Evolutionary conservation across 2,113 vertebrate species (phyloP).

Genomic region (Bufo gargarizans): DNA sequence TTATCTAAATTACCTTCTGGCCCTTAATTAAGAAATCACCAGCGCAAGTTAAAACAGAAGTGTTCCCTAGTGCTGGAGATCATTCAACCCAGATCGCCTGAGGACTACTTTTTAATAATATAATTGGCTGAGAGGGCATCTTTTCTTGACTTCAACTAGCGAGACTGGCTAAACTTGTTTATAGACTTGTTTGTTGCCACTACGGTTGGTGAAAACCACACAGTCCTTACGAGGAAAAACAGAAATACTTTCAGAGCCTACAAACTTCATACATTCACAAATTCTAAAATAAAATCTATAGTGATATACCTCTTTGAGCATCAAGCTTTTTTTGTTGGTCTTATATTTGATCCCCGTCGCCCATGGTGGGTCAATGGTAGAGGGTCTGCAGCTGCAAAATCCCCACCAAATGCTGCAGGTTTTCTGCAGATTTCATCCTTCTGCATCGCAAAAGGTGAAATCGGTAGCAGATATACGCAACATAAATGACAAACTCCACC

Average conservation of each 20-base stretch:
- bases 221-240: not conserved
- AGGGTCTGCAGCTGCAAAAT: too few species aligned
- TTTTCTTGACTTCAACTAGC: not conserved
- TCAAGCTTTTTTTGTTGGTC: too few species aligned
- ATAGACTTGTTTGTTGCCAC: not conserved
- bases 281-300: too few species aligned
- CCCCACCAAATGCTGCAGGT: too few species aligned
- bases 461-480: too few species aligned
- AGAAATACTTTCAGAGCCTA: not conserved
- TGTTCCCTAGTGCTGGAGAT: not conserved
- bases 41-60: slow-evolving; percentile 5
- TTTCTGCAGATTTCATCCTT: too few species aligned
- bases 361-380: too few species aligned
- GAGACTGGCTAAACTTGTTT: slow-evolving; percentile 20
- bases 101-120: slow-evolving; percentile 6
- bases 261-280: too few species aligned
- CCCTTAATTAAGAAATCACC: not conserved
- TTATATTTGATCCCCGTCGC: too few species aligned
- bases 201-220: not conserved
- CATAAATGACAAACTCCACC: too few species aligned
- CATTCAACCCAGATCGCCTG: not conserved
- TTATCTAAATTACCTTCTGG: not conserved
- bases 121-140: not conserved
- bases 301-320: not conserved
- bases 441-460: too few species aligned